A percentile compares a stretch with the other conserved stretches of the same genome.
Evolutionary conservation across 1,140 invertebrate genomes (phyloP).

Genomic region (Caenorhabditis inopinata): DNA sequence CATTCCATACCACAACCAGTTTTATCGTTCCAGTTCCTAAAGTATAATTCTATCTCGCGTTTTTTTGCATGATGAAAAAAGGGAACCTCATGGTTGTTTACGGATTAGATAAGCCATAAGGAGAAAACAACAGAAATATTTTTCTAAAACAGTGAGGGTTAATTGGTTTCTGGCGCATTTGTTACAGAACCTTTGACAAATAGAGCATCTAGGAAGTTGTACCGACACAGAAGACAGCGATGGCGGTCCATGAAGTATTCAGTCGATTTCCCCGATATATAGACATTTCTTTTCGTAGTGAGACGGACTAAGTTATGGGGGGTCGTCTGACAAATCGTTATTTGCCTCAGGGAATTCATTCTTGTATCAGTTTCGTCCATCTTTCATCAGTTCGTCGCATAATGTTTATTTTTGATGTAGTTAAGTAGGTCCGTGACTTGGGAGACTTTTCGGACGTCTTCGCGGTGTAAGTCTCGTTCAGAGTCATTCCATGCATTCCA

Average conservation of each 20-base stretch:
- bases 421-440: too few relatives aligned
- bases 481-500: too few relatives aligned
- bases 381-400: too few relatives aligned
- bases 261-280: neutral
- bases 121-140: constrained; percentile 12
- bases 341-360: too few relatives aligned
- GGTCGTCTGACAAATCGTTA: too few relatives aligned
- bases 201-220: neutral
- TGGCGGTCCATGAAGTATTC: too few relatives aligned
- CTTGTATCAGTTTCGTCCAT: too few relatives aligned
- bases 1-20: neutral
- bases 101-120: constrained; percentile 2
- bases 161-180: neutral
- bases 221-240: neutral
- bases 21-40: constrained; percentile 23
- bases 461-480: too few relatives aligned
- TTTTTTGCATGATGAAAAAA: neutral
- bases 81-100: constrained; percentile 1
- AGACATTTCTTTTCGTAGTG: too few relatives aligned
- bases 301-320: too few relatives aligned
- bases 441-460: too few relatives aligned
- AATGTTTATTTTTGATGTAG: too few relatives aligned
- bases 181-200: neutral
- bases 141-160: neutral
- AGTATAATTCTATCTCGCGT: neutral